Evolutionary conservation across 2,113 vertebrate genomes (phyloP), one percentile per base, ranked within the genome.

Genomic region (Chlamydotis undulata): DNA sequence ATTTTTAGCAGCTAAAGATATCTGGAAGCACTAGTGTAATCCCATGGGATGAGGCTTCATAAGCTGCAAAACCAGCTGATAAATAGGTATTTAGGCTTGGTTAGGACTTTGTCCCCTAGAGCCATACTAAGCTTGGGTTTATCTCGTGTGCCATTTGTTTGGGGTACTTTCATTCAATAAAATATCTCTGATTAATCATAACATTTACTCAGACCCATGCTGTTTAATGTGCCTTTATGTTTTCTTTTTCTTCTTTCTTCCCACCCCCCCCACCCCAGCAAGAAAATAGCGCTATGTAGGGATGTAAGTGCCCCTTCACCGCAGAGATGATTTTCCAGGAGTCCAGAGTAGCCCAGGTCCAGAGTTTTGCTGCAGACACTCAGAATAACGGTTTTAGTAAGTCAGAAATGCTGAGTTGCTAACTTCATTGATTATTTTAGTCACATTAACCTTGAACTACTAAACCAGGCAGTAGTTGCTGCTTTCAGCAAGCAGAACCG

Each of bases 391-490:
- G 26, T 24, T 86, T 90, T 65, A 92, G 35, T 41, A 49, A 82
- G 53, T 64, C 53, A 57, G 70, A 76, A 84, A 47, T 11, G 1
- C n/a, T 50, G 49, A 17, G 6, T 79, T 79, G 15, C 56, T 89
- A 59, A 70, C 68, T 86, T 76, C 50, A 94, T 94, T 95, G 94
- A 94, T 96, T 92, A 53, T 81, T 96, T 94, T 89, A 93, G 92
- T 94, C 80, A 56, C n/a, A 50, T 91, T 97, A 90, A 92, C 96
- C 94, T 97, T 96, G 89, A 93, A 64, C 90, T 84, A 50, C 60
- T 88, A 90, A 90, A 71, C 26, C 49, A 94, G 89, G 67, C 94
- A 74, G 63, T 68, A 77, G 47, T 33, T 91, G 63, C 68, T 67
- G 50, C 67, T 95, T 60, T 90, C 70, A 91, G 45, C 43, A 87